Evolutionary conservation across 2,888 invertebrate species (phyloP), one percentile per base, ranked within the genome.

Genomic region (Pseudanteris insignis): DNA sequence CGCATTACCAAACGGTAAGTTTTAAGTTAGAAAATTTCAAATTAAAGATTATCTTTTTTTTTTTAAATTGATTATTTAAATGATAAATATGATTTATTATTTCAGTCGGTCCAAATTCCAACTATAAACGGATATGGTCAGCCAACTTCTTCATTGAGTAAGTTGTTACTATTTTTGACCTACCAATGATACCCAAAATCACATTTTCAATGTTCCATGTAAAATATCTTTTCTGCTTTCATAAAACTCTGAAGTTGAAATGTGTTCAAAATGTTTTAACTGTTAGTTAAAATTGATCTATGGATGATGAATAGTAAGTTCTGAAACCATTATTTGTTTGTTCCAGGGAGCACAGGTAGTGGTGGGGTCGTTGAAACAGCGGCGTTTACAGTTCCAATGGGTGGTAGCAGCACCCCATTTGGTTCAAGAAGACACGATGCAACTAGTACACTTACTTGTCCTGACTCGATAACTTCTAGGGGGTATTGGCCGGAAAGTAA

Each of bases 81-180:
- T n/a, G n/a, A n/a, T n/a, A 18, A 7, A 26, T n/a, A 9, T 2
- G 26, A 26, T 7, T 46, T 48, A 67, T 66, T n/a, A 9, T 77
- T 82, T 66, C 81, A 81, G 57, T 73, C 81, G 21, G 77, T 81
- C 78, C 81, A 79, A 68, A 80, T 82, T 40, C 75, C 81, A 25
- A 67, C 80, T 26, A 81, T 82, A 81, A 81, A 81, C 64, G 77
- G 79, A 7, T 81, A 82, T 68, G 73, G 80, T 37, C 81, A 82
- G 63, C 67, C 81, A 53, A 69, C 76, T 38, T 73, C 79, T 13
- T 72, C 79, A n/a, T 64, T 81, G 68, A 74, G 81, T 81, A 75
- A 81, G 81, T 76, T 50, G n/a, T 36, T n/a, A n/a, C n/a, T n/a
- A n/a, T n/a, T n/a, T n/a, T n/a, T n/a, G n/a, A n/a, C n/a, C n/a